Evolutionary conservation across 2,113 vertebrate species (phyloP).

Genomic region (Mesocricetus auratus): DNA sequence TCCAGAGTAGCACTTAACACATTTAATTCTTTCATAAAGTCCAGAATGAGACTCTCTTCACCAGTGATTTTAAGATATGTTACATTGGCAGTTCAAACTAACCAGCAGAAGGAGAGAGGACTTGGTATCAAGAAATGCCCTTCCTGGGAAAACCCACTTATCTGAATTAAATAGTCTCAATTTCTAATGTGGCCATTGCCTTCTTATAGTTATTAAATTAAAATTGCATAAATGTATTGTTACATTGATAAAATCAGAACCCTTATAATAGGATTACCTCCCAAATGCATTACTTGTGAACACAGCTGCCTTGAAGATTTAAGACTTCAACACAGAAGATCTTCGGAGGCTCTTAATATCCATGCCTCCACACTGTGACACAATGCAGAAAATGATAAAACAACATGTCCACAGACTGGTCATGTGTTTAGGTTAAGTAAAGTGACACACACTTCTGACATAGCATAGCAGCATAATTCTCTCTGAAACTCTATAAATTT

Average conservation of each 20-base stretch:
- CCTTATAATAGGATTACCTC: background rate
- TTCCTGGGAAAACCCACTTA: background rate
- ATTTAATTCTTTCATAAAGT: background rate
- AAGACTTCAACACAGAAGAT: background rate
- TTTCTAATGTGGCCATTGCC: background rate
- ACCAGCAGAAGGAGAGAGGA: background rate
- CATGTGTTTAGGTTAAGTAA: background rate
- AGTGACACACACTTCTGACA: background rate
- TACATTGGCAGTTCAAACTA: background rate
- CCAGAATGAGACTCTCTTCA: background rate
- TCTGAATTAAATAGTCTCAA: background rate
- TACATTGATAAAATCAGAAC: background rate
- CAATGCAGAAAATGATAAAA: background rate
- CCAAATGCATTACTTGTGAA: background rate
- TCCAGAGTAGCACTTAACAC: no score
- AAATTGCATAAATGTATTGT: background rate
- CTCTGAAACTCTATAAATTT: rapidly evolving
- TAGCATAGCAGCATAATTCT: background rate
- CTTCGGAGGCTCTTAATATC: background rate
- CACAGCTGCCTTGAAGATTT: background rate
- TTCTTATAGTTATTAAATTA: background rate
- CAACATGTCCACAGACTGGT: background rate
- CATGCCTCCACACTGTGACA: background rate
- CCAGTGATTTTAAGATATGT: background rate
- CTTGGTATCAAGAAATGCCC: background rate